Conservation (phyloP, 2,888 invertebrate species). For the Microctonus brassicae region DNA sequence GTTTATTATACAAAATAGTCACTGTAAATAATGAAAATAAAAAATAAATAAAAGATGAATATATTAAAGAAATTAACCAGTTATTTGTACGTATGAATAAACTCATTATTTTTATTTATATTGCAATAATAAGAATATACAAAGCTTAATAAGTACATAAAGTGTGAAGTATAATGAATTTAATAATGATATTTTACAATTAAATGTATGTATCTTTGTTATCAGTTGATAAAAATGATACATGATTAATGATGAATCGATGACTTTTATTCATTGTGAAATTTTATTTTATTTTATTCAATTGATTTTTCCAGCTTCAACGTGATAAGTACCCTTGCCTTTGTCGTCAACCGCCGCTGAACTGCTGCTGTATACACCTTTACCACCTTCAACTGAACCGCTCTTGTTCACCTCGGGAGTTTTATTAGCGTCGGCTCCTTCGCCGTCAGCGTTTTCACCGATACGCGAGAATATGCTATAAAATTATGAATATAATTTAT, state of each 20-base stretch:
- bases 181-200: background rate
- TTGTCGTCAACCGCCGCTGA: slow-evolving; percentile 69
- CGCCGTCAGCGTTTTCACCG: slow-evolving; percentile 61
- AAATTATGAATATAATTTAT: slow-evolving; percentile 16
- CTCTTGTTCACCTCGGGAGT: slow-evolving; percentile 54
- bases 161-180: background rate
- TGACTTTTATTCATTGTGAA: too few species aligned
- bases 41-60: too few species aligned
- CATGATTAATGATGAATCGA: too few species aligned
- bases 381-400: slow-evolving; percentile 68
- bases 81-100: background rate
- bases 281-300: background rate
- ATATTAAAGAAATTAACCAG: background rate
- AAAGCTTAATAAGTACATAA: background rate
- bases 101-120: background rate
- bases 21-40: too few species aligned
- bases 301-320: slow-evolving; percentile 69
- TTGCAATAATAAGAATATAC: background rate
- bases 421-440: background rate
- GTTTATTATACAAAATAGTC: too few species aligned
- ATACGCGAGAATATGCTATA: slow-evolving; percentile 65
- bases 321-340: slow-evolving; percentile 71
- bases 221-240: too few species aligned
- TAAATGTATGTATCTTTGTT: background rate
- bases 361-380: slow-evolving; percentile 71